Conservation (phyloP, 2,888 invertebrate species). For the Athetis lepigone region DNA sequence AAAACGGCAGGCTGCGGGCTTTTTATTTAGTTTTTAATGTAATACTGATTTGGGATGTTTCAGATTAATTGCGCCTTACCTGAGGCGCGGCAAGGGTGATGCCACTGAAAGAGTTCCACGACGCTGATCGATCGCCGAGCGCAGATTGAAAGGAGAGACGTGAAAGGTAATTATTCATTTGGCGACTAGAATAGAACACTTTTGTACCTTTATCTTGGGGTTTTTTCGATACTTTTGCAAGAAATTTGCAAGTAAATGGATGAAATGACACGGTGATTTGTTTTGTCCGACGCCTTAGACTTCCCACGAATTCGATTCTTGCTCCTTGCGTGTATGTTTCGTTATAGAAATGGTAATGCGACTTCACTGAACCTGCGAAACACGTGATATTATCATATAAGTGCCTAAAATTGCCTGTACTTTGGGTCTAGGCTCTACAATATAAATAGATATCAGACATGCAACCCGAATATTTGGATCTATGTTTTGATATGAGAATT, state of each 20-base stretch:
- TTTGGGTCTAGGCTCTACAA: constrained; percentile 50
- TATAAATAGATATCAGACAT: constrained; percentile 61
- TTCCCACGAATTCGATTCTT: constrained; percentile 83
- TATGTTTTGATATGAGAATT: constrained; percentile 18
- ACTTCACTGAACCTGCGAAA: constrained; percentile 56
- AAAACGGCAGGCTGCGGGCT: constrained; percentile 86
- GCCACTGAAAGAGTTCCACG: constrained; percentile 89
- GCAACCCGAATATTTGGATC: constrained; percentile 51
- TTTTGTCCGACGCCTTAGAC: constrained; percentile 81
- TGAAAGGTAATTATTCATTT: constrained; percentile 91
- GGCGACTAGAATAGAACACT: constrained; percentile 90
- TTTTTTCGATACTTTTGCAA: constrained; percentile 88
- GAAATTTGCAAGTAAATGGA: constrained; percentile 90
- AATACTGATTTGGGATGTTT: constrained; percentile 90
- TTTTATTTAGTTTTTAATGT: constrained; percentile 90
- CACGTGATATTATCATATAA: constrained; percentile 62
- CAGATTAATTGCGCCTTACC: constrained; percentile 90
- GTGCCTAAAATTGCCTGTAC: constrained; percentile 60
- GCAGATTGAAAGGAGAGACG: constrained; percentile 90
- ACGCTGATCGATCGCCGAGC: constrained; percentile 89
- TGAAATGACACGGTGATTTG: constrained; percentile 88
- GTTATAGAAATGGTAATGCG: constrained; percentile 68
- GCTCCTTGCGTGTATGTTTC: constrained; percentile 67
- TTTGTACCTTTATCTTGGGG: constrained; percentile 89
- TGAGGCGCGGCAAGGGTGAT: constrained; percentile 88